Evolutionary conservation across 2,888 invertebrate species (phyloP).

Genomic region (Molorchus minor): DNA sequence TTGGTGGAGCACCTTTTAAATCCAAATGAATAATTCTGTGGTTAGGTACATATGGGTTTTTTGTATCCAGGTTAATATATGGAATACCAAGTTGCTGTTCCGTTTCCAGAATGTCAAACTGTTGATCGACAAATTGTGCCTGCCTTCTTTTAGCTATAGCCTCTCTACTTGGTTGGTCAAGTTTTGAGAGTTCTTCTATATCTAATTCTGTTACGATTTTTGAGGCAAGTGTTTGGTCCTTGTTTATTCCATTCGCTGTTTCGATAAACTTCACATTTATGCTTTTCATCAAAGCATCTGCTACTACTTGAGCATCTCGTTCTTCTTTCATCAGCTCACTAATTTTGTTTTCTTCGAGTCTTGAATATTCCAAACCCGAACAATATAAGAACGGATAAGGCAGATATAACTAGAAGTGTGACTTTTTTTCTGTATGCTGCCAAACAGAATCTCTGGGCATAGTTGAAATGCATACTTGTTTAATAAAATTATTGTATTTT

Average conservation of each 20-base stretch:
- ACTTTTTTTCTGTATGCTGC: slow-evolving; percentile 65
- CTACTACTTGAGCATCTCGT: slow-evolving; percentile 42
- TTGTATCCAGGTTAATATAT: slow-evolving; percentile 59
- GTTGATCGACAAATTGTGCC: slow-evolving; percentile 30
- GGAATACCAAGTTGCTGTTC: slow-evolving; percentile 62
- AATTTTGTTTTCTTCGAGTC: slow-evolving; percentile 41
- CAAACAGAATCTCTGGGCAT: slow-evolving; percentile 61
- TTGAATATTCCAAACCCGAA: slow-evolving; percentile 63
- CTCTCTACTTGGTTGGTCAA: slow-evolving; percentile 59
- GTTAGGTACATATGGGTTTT: slow-evolving; percentile 63
- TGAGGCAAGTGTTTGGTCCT: slow-evolving; percentile 23
- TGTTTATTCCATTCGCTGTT: slow-evolving; percentile 37
- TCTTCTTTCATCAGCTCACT: slow-evolving; percentile 40
- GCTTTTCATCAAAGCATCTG: slow-evolving; percentile 48
- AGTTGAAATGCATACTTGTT: slow-evolving; percentile 39
- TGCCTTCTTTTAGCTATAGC: slow-evolving; percentile 53
- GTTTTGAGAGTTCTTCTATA: slow-evolving; percentile 47
- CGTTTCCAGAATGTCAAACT: slow-evolving; percentile 47
- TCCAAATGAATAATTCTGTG: slow-evolving; percentile 77
- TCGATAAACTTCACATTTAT: slow-evolving; percentile 53
- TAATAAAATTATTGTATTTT: not conserved
- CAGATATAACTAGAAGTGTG: slow-evolving; percentile 60
- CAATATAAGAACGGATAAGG: slow-evolving; percentile 60
- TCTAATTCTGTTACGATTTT: slow-evolving; percentile 37
- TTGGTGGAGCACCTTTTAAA: slow-evolving; percentile 80